Evolutionary conservation across 2,113 vertebrate species (phyloP).

Genomic region (Furnarius figulus): DNA sequence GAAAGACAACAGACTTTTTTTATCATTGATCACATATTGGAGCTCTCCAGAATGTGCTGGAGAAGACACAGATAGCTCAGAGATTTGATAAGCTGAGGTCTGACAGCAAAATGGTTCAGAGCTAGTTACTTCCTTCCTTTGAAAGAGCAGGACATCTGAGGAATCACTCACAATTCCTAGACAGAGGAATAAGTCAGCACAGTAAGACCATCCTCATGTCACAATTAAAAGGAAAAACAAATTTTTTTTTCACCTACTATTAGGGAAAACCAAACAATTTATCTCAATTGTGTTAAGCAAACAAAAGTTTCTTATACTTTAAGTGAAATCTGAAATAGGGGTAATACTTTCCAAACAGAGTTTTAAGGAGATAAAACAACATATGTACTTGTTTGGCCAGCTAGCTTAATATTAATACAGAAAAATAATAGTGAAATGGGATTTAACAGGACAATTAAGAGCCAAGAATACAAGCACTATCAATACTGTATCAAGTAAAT

Average conservation of each 20-base stretch:
- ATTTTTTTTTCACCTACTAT: background rate
- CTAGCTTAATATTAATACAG: background rate
- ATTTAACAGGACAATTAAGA: background rate
- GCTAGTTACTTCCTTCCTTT: background rate
- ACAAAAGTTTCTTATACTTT: background rate
- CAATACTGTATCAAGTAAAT: background rate
- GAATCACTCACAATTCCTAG: background rate
- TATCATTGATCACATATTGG: background rate
- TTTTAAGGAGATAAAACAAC: background rate
- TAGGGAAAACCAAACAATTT: background rate
- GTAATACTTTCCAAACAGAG: background rate
- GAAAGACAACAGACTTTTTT: background rate
- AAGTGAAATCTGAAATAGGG: background rate
- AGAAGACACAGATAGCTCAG: background rate
- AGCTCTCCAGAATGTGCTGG: background rate
- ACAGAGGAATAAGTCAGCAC: background rate
- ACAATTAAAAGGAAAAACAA: background rate
- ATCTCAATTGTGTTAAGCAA: background rate
- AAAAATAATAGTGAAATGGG: background rate
- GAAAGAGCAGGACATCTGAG: background rate
- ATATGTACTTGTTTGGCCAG: background rate
- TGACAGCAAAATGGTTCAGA: fast-evolving
- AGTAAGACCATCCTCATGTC: background rate
- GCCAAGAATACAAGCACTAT: background rate
- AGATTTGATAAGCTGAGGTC: background rate